These are phyloP conservation scores for Papilio polyxenes DNA, from an alignment of 1,140 invertebrate genomes.

Conservation along the genomic window DNA sequence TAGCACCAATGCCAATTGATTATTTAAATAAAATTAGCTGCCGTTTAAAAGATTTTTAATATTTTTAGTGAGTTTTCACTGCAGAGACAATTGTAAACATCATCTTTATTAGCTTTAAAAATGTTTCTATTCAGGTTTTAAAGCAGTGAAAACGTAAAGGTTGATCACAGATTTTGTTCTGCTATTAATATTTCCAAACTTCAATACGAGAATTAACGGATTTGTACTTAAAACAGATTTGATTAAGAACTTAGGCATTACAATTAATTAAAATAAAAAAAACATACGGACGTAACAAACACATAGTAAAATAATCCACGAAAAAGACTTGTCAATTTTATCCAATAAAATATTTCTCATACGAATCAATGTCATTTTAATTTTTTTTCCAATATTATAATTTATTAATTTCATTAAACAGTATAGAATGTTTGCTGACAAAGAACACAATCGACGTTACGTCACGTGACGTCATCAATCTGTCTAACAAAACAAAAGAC, in stretches of 20 bases:
- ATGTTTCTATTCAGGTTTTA: too few relatives aligned
- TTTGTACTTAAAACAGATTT: not conserved
- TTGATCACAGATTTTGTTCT: not conserved
- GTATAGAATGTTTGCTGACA: too few relatives aligned
- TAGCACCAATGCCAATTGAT: slow-evolving; percentile 57
- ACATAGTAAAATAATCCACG: not conserved
- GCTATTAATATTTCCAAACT: not conserved
- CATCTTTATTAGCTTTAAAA: too few relatives aligned
- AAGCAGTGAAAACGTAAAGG: too few relatives aligned
- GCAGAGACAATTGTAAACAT: too few relatives aligned
- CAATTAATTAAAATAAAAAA: not conserved
- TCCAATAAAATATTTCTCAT: not conserved
- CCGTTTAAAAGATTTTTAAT: not conserved
- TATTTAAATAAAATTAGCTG: not conserved
- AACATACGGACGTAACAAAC: not conserved
- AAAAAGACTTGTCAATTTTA: not conserved
- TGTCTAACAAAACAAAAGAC: not conserved
- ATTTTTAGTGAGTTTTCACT: too few relatives aligned
- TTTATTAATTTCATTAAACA: too few relatives aligned
- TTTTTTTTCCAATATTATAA: not conserved
- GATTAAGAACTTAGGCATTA: not conserved
- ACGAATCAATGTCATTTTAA: not conserved
- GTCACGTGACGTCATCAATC: too few relatives aligned
- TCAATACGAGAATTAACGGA: not conserved
- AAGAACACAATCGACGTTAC: too few relatives aligned